These are phyloP conservation scores for Neoitamus cyanurus DNA, from an alignment of 2,888 invertebrate genomes.

Conservation along the genomic window DNA sequence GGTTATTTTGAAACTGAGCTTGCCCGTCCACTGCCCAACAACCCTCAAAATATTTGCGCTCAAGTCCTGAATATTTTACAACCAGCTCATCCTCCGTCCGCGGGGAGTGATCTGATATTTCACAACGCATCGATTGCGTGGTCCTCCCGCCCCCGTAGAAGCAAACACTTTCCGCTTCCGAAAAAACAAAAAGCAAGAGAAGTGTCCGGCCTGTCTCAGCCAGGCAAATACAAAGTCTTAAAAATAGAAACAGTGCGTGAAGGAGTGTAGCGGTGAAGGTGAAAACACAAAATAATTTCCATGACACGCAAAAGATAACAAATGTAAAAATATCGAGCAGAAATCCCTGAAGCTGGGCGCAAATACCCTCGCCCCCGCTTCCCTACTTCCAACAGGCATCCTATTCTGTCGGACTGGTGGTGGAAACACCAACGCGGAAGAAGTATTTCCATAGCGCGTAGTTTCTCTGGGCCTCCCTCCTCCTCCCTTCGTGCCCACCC, in stretches of 20 bases:
- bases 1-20: not conserved
- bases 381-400: not conserved
- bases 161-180: not conserved
- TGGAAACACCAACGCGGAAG: slow-evolving; percentile 1
- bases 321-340: slow-evolving; percentile 3
- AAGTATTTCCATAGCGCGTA: slow-evolving; percentile 8
- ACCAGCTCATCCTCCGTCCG: not conserved
- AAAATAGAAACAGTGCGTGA: slow-evolving; percentile 1
- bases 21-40: not conserved
- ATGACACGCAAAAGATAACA: not conserved
- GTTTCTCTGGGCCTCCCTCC: not conserved
- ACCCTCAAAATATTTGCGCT: not conserved
- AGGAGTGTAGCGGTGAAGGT: not conserved
- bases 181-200: not conserved
- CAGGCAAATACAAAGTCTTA: not conserved
- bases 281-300: not conserved
- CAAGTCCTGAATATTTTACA: not conserved
- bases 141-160: not conserved
- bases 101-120: not conserved
- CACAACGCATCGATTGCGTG: not conserved
- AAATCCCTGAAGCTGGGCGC: not conserved
- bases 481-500: not conserved
- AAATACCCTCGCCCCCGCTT: not conserved
- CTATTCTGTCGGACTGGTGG: not conserved
- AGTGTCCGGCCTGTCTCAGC: not conserved